These are phyloP conservation scores for Ceriagrion tenellum DNA, from an alignment of 2,888 invertebrate species.

Conservation along the genomic window DNA sequence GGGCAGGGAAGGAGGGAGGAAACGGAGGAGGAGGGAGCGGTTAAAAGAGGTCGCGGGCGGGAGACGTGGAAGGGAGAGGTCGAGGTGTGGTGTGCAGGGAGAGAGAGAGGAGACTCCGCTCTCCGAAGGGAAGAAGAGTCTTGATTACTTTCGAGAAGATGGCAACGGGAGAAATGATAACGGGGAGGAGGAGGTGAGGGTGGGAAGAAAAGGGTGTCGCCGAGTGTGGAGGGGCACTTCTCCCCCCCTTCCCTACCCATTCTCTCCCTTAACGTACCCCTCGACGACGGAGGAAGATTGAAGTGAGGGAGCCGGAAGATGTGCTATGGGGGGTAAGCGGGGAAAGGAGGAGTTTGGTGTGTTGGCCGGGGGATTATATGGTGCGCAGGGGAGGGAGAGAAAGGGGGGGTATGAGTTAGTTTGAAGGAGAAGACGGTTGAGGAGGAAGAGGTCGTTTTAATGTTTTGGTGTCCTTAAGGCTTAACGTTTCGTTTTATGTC, in stretches of 20 bases:
- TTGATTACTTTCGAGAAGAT: slow-evolving; percentile 55
- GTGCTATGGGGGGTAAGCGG: too few relatives aligned
- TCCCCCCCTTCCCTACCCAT: not conserved
- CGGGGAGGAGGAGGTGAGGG: not conserved
- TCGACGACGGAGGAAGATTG: not conserved
- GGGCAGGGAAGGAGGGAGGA: not conserved
- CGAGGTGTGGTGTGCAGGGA: slow-evolving; percentile 9
- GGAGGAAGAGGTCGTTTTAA: slow-evolving; percentile 34
- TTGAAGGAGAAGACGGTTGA: not conserved
- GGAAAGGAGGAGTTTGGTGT: not conserved
- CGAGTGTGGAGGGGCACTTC: not conserved
- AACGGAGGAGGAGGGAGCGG: not conserved
- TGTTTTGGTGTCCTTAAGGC: slow-evolving; percentile 50
- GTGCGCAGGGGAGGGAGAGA: not conserved
- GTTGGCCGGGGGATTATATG: slow-evolving; percentile 33
- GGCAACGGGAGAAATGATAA: slow-evolving; percentile 33
- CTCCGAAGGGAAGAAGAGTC: slow-evolving; percentile 14
- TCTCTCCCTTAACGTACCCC: too few relatives aligned
- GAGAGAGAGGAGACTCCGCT: not conserved
- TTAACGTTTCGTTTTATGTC: slow-evolving; percentile 41
- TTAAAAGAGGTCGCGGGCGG: too few relatives aligned
- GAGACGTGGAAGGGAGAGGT: not conserved
- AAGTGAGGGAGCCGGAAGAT: not conserved
- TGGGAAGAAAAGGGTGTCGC: not conserved
- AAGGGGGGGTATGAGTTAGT: not conserved